Conservation (phyloP, 2,888 invertebrate species). For the Boloria euphrosyne region DNA sequence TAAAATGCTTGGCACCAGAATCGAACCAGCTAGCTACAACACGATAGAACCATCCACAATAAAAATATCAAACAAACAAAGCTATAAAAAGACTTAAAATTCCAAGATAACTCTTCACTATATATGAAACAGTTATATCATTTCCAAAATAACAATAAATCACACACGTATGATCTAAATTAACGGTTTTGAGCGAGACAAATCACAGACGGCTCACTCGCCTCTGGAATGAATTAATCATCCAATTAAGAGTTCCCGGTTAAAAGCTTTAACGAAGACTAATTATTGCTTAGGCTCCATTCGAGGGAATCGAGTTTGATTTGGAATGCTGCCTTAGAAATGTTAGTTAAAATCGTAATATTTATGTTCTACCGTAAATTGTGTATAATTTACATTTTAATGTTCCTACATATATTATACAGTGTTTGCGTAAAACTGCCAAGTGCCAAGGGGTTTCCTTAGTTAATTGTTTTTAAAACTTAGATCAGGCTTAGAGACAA, state of each 20-base stretch:
- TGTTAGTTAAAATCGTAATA: neutral
- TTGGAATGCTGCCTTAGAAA: neutral
- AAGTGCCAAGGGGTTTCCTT: no score
- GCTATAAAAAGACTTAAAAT: neutral
- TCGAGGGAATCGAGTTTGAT: constrained; percentile 4
- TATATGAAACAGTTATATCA: neutral
- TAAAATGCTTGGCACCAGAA: no score
- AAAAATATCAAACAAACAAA: neutral
- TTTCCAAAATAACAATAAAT: constrained; percentile 12
- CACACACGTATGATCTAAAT: constrained; percentile 17
- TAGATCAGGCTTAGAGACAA: no score
- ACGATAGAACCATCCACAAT: no score
- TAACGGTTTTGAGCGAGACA: constrained; percentile 34
- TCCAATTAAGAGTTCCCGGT: constrained; percentile 42
- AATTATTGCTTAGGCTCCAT: constrained; percentile 31
- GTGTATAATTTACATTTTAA: neutral
- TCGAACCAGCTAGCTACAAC: no score
- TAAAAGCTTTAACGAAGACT: constrained; percentile 42
- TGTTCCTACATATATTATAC: neutral
- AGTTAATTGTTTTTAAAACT: no score
- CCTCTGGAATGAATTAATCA: constrained; percentile 41
- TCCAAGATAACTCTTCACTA: neutral
- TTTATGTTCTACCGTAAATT: neutral
- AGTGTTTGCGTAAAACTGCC: no score
- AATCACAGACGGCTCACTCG: constrained; percentile 34